Evolutionary conservation across 1,140 invertebrate genomes (phyloP), one percentile per base, ranked within the genome.

Genomic region (Druon quercuslanigerum): DNA sequence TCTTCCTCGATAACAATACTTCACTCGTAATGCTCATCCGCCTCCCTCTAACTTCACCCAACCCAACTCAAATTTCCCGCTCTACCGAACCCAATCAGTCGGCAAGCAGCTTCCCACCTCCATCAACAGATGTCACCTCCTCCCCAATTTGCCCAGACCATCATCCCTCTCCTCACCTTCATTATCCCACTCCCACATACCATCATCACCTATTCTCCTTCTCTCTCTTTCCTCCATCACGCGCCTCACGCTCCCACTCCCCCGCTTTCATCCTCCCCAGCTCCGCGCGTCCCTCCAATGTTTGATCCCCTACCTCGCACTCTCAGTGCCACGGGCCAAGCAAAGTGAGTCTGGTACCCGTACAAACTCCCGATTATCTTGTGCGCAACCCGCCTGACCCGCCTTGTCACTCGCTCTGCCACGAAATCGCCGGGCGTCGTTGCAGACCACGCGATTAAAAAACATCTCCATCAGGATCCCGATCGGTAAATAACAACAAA

Each of bases 281-380:
- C 54, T 17, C 8, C 54, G 12, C 33, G 60, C 40, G 9, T 66
- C 14, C 60, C 60, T n/a, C 60, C 40, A 25, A 25, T 25, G 33
- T 66, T 66, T 66, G 60, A 66, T 66, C 60, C 60, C 60, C 60
- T 66, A 66, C 60, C 20, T 66, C 20, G 25, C 40, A 46, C 40
- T 46, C 56, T 57, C 60, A 66, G 60, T 66, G 60, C 25, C 60
- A 40, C 60, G 33, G 25, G 60, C 54, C 54, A 56, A 56, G 54
- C 54, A 56, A 56, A 56, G 54, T 56, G 54, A 56, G 60, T 25
- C 57, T 60, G 57, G 33, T 66, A 33, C 60, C 33, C 60, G 60
- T 25, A n/a, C 60, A 66, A 66, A 66, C 25, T 66, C 60, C 33
- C 60, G 25, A 66, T 66, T 66, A 66, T 66, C 13, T 66, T 40